phyloP scores from a whole-genome alignment of 2,888 invertebrate species.

The Cosmorhoe ocellata region DNA sequence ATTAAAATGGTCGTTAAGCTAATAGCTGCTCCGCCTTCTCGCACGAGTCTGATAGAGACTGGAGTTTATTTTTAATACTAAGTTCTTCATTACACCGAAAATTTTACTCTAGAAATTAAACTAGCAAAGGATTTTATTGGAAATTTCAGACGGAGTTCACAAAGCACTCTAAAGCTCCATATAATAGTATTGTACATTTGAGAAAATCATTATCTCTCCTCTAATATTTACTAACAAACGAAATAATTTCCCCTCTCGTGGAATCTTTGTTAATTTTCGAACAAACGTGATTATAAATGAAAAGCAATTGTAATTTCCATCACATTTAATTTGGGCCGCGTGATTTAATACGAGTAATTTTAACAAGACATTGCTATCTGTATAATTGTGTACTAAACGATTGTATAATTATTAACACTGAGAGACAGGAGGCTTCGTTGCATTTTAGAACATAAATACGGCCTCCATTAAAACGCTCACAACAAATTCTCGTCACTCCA shows the following conservation, averaged over 20 bases:
- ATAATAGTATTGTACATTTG: constrained; percentile 30
- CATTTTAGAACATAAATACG: constrained; percentile 69
- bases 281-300: constrained; percentile 37
- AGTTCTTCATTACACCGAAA: constrained; percentile 24
- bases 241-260: constrained; percentile 29
- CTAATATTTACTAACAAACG: constrained; percentile 32
- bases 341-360: constrained; percentile 39
- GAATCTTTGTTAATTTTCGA: constrained; percentile 35
- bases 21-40: constrained; percentile 73
- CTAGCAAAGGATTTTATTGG: constrained; percentile 35
- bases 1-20: constrained; percentile 81
- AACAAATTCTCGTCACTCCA: constrained; percentile 75
- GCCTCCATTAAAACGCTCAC: constrained; percentile 66
- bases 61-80: constrained; percentile 59
- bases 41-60: constrained; percentile 63
- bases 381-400: constrained; percentile 49
- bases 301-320: constrained; percentile 36
- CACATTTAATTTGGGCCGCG: constrained; percentile 35
- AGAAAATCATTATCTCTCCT: constrained; percentile 31
- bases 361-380: constrained; percentile 38
- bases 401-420: constrained; percentile 54
- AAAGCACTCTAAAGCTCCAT: constrained; percentile 25
- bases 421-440: constrained; percentile 54
- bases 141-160: constrained; percentile 25
- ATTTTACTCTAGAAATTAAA: constrained; percentile 2